Percentiles rank a stretch among this genome's conserved stretches.
These are phyloP conservation scores for Varanus salvator DNA, from an alignment of 2,113 vertebrate genomes.

Conservation along the genomic window DNA sequence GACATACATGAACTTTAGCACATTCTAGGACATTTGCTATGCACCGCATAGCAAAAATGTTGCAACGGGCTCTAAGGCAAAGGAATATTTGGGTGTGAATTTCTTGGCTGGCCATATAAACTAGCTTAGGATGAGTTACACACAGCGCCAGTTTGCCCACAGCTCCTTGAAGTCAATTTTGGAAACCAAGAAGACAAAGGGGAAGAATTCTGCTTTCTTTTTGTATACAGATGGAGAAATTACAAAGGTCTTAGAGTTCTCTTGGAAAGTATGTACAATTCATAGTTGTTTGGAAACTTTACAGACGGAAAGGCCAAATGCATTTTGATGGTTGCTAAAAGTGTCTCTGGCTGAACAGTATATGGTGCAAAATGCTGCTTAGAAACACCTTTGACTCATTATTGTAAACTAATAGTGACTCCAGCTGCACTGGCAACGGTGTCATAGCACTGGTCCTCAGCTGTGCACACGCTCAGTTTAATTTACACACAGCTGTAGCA, in stretches of 20 bases:
- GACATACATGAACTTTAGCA: not conserved
- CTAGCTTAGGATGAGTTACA: constrained; percentile 27
- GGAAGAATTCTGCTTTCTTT: not conserved
- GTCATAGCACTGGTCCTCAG: not conserved
- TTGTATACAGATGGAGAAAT: constrained; percentile 1
- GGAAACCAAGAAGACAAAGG: constrained; percentile 34
- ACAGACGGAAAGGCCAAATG: constrained; percentile 74
- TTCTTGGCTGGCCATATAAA: not conserved
- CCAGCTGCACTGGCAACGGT: not conserved
- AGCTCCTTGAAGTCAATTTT: constrained; percentile 41
- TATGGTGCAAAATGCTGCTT: constrained; percentile 66
- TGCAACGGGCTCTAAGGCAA: not conserved
- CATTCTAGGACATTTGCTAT: not conserved
- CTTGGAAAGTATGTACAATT: constrained; percentile 65
- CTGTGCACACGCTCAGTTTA: not conserved
- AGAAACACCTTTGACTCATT: constrained; percentile 51
- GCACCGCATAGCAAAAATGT: constrained; percentile 14
- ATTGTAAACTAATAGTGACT: constrained; percentile 32
- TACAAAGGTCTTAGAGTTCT: constrained; percentile 62
- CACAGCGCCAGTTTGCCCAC: not conserved
- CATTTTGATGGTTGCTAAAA: constrained; percentile 45
- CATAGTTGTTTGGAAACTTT: constrained; percentile 76
- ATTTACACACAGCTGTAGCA: not conserved
- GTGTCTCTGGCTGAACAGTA: constrained; percentile 62
- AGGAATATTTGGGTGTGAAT: constrained; percentile 17